phyloP scores from a whole-genome alignment of 2,888 invertebrate genomes.

The Rhagonycha fulva region DNA sequence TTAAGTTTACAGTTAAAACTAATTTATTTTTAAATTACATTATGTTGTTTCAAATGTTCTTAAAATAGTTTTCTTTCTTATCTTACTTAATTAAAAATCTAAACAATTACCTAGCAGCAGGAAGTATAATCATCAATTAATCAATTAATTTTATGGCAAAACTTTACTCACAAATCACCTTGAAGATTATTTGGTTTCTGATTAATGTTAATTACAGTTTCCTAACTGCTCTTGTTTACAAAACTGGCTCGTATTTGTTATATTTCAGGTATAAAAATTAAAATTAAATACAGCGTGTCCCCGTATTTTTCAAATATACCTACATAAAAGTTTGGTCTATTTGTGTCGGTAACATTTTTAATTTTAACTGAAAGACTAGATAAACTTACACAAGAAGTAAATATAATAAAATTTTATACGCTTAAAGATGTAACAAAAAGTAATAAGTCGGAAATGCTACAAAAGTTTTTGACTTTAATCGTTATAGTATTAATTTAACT shows the following conservation, averaged over 20 bases:
- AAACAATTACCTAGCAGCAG: not conserved
- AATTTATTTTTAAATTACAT: not conserved
- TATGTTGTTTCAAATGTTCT: not conserved
- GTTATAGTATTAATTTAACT: not conserved
- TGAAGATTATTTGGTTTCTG: not conserved
- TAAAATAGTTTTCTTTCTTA: not conserved
- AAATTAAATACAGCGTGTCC: not conserved
- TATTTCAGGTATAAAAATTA: not conserved
- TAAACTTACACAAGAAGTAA: not conserved
- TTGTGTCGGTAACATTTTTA: not conserved
- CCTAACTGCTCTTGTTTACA: slow-evolving; percentile 1
- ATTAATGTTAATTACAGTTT: slow-evolving; percentile 1
- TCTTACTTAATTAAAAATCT: not conserved
- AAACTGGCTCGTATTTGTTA: not conserved
- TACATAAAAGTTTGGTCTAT: not conserved
- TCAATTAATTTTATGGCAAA: slow-evolving; percentile 1
- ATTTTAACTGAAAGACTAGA: not conserved
- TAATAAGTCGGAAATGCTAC: not conserved
- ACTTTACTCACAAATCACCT: not conserved
- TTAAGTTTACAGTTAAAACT: not conserved
- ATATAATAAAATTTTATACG: not conserved
- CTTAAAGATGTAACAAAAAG: not conserved
- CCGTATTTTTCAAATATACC: not conserved
- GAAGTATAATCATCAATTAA: not conserved
- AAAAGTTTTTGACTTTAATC: not conserved